Evolutionary conservation across 2,797 vertebrate genomes (phyloP).

Genomic region (Rhynchotus rufescens): DNA sequence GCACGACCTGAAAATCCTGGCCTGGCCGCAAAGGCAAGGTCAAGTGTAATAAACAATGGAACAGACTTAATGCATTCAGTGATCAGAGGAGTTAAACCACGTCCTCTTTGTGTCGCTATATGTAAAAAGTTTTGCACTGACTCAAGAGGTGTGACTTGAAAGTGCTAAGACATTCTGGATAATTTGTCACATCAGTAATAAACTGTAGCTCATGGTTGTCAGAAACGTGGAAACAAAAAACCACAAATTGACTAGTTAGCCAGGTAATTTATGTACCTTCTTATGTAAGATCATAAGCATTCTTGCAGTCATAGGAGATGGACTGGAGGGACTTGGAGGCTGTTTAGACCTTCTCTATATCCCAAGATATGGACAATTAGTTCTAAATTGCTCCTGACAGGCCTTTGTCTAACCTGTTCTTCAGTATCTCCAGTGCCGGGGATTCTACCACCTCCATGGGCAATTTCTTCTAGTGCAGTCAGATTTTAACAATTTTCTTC

Average conservation of each 20-base stretch:
- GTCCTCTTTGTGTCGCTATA: not conserved
- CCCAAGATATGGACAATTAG: not conserved
- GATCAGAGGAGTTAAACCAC: not conserved
- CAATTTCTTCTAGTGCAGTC: not conserved
- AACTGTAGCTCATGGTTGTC: not conserved
- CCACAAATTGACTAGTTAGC: not conserved
- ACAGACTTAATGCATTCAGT: not conserved
- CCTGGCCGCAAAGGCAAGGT: slow-evolving; percentile 48
- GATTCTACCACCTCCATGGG: not conserved
- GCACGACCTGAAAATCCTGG: slow-evolving; percentile 41
- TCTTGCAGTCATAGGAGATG: not conserved
- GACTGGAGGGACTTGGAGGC: not conserved
- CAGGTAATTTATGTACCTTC: not conserved
- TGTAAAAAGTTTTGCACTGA: not conserved
- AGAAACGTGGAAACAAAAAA: not conserved
- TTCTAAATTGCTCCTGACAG: not conserved
- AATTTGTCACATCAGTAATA: not conserved
- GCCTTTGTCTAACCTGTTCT: not conserved
- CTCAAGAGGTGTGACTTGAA: not conserved
- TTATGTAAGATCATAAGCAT: not conserved
- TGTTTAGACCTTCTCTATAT: not conserved
- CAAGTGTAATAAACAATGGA: slow-evolving; percentile 39
- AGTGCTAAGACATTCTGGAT: not conserved
- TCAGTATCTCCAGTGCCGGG: not conserved
- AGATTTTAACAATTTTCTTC: slow-evolving; percentile 12